Evolutionary conservation across 2,888 invertebrate species (phyloP).

Genomic region (Alloplasta piceator): DNA sequence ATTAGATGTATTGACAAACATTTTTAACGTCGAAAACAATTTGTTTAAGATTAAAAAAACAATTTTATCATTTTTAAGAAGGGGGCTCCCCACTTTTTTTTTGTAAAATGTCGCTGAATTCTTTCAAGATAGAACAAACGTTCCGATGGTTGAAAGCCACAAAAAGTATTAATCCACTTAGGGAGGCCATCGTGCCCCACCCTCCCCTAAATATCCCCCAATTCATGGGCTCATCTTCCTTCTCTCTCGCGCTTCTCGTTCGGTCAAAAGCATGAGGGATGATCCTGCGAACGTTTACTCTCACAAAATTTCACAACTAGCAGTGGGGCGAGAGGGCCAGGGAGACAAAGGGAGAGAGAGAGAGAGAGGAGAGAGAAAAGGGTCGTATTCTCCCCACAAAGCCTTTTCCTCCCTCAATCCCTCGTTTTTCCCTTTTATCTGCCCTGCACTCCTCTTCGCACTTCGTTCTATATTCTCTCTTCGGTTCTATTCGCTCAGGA

Average conservation of each 20-base stretch:
- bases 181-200: no score
- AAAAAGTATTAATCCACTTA: no score
- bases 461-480: conserved; percentile 16
- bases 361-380: not conserved
- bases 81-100: no score
- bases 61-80: no score
- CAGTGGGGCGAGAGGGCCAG: not conserved
- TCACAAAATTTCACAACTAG: conserved; percentile 48
- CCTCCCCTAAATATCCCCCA: no score
- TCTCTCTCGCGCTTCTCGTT: conserved; percentile 18
- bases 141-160: no score
- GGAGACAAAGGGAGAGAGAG: not conserved
- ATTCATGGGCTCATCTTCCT: not conserved
- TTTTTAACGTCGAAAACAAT: no score
- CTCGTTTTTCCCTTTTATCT: not conserved
- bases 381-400: conserved; percentile 20
- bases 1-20: no score
- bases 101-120: no score
- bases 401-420: conserved; percentile 14
- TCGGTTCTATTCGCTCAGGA: conserved; percentile 37
- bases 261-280: conserved; percentile 16
- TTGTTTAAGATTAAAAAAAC: no score
- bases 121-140: no score
- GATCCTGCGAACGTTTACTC: conserved; percentile 27
- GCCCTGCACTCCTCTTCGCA: not conserved